Conservation (phyloP, 2,888 invertebrate genomes). For the Sialis fuliginosa region DNA sequence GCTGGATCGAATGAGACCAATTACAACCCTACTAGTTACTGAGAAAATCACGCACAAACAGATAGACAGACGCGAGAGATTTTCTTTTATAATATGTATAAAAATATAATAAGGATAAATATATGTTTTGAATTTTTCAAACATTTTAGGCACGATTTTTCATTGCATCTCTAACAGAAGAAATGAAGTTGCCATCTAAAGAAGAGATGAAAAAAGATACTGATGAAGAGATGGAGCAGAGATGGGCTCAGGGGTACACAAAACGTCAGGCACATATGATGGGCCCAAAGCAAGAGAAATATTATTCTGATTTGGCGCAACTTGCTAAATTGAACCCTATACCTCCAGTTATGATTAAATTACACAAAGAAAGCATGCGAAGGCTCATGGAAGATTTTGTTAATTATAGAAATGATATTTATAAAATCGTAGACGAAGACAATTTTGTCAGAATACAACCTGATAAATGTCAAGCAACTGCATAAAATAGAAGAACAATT, state of each 20-base stretch:
- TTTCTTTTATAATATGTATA: not conserved
- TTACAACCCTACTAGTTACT: too few species aligned
- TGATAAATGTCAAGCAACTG: too few species aligned
- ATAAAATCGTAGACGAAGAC: slow-evolving; percentile 46
- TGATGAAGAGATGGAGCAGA: slow-evolving; percentile 32
- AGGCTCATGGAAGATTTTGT: slow-evolving; percentile 38
- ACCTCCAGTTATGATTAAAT: slow-evolving; percentile 46
- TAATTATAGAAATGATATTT: slow-evolving; percentile 45
- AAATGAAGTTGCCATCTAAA: slow-evolving; percentile 37
- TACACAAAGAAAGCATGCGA: slow-evolving; percentile 45
- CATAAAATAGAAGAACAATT: too few species aligned
- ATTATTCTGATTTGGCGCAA: slow-evolving; percentile 48
- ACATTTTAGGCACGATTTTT: slow-evolving; percentile 38
- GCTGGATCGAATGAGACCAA: too few species aligned
- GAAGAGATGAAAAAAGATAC: slow-evolving; percentile 44
- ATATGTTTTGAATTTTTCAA: not conserved
- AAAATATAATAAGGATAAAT: not conserved
- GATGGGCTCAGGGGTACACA: slow-evolving; percentile 43
- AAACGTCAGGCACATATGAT: slow-evolving; percentile 68
- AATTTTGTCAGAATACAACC: slow-evolving; percentile 27
- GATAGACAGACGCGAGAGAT: too few species aligned
- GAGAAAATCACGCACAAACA: too few species aligned
- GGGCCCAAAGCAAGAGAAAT: slow-evolving; percentile 52
- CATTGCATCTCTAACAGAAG: slow-evolving; percentile 37
- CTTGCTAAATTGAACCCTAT: slow-evolving; percentile 41